A percentile compares a stretch with the other conserved stretches of the same genome.
Evolutionary conservation across 2,797 vertebrate genomes (phyloP).

Genomic region (Gobio occitaniae): DNA sequence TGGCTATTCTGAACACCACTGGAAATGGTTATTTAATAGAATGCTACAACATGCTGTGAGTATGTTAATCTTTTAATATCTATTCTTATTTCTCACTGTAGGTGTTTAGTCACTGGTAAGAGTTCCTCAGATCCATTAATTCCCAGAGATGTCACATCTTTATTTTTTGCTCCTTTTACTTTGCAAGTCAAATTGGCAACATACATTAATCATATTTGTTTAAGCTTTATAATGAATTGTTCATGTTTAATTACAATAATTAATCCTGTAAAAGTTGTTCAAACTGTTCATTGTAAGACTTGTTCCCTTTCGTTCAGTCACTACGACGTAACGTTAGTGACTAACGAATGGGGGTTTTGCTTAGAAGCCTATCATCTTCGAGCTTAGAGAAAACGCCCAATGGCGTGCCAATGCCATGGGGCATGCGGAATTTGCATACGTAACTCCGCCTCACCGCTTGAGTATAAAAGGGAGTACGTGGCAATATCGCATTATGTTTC

Average conservation of each 20-base stretch:
- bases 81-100: background rate
- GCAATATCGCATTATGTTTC: background rate
- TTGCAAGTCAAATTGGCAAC: background rate
- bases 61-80: background rate
- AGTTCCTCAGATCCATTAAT: background rate
- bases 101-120: background rate
- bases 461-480: too few relatives aligned
- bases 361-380: background rate
- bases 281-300: background rate
- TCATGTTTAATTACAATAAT: too few relatives aligned
- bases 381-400: too few relatives aligned
- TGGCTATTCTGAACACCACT: background rate
- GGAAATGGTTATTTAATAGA: background rate
- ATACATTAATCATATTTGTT: background rate
- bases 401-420: too few relatives aligned
- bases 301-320: too few relatives aligned
- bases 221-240: too few relatives aligned
- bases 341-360: background rate
- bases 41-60: slow-evolving; percentile 6
- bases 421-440: too few relatives aligned
- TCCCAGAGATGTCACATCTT: background rate
- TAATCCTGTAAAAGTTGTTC: background rate
- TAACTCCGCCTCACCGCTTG: too few relatives aligned
- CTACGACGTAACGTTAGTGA: background rate
- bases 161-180: background rate